Conservation (phyloP, 2,113 vertebrate genomes). For the Sinocyclocheilus maitianheensis region DNA sequence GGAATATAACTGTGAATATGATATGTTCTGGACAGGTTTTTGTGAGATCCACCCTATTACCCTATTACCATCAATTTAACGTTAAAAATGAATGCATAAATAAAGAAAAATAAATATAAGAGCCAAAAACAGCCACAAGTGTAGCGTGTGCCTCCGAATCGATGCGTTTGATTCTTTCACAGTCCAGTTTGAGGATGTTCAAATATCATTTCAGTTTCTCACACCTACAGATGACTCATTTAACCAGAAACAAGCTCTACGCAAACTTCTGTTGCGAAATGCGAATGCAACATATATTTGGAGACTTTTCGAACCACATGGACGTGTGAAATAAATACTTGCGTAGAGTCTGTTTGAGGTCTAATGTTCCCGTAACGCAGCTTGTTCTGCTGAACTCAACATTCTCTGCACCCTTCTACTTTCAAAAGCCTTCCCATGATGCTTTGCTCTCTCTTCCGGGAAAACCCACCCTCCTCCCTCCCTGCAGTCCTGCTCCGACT, state of each 20-base stretch:
- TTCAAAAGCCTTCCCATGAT: background rate
- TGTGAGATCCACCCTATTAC: background rate
- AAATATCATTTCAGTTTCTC: background rate
- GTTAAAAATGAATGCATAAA: background rate
- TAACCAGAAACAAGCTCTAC: background rate
- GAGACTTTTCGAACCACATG: background rate
- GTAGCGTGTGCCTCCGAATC: background rate
- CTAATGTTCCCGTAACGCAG: background rate
- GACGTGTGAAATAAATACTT: background rate
- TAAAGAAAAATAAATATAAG: background rate
- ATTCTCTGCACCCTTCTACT: constrained; percentile 1
- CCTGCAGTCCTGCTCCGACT: too few species aligned
- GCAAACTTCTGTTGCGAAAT: background rate
- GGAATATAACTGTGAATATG: background rate
- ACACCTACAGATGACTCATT: background rate
- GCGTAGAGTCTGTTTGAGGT: background rate
- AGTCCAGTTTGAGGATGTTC: background rate
- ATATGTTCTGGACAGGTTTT: background rate
- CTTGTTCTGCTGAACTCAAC: background rate
- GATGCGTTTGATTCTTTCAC: background rate
- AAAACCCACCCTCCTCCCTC: too few species aligned
- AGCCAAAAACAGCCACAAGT: background rate
- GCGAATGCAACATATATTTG: too few species aligned
- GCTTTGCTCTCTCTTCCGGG: constrained; percentile 19
- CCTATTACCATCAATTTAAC: background rate